Base-by-base conservation (phyloP, 2,888 invertebrate species). In the Tetrapedia diversipes region DNA sequence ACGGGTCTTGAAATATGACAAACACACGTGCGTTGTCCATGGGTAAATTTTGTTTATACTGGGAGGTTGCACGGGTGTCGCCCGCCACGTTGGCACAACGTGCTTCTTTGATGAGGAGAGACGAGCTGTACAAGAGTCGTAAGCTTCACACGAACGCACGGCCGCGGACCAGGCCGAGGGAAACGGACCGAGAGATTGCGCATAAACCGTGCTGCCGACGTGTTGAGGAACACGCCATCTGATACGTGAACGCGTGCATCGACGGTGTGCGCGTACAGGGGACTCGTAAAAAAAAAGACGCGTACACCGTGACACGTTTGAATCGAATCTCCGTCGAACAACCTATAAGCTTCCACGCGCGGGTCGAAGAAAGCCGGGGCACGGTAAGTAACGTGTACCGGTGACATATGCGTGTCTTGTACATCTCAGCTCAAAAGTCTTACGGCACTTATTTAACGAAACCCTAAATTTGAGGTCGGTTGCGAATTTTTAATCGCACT, bases 21-120 rank as follows among this genome's bases (percentile, higher is more conserved):
- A 78, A 81, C 79, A 78, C 87, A 85, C 83, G 82, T 83, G 83
- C 79, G 87, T 87, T 79, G 76, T 78, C 80, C 85, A 75, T 80
- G 80, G 76, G 77, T 80, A 79, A 84, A 82, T 87, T 81, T 85
- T 83, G 85, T 86, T 84, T 85, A 87, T 86, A 79, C 75, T 77
- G 64, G 60, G 71, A 66, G n/a, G 74, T 68, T 60, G 73, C 65
- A 76, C 74, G 83, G 69, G 64, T 83, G 81, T 82, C 75, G 45
- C 77, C 59, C 70, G 81, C 59, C 80, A 69, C 64, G 85, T 78
- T 79, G 77, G 70, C 75, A 86, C 87, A 87, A 84, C 80, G 83
- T 73, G 80, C 67, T 75, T 75, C 88, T 89, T 89, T 89, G 88
- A 89, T 83, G 86, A 86, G 80, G 78, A 83, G 87, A 87, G 83